Percentiles rank a stretch among this genome's conserved stretches.
phyloP scores from a whole-genome alignment of 2,888 invertebrate species.

The Bombyx huttoni region DNA sequence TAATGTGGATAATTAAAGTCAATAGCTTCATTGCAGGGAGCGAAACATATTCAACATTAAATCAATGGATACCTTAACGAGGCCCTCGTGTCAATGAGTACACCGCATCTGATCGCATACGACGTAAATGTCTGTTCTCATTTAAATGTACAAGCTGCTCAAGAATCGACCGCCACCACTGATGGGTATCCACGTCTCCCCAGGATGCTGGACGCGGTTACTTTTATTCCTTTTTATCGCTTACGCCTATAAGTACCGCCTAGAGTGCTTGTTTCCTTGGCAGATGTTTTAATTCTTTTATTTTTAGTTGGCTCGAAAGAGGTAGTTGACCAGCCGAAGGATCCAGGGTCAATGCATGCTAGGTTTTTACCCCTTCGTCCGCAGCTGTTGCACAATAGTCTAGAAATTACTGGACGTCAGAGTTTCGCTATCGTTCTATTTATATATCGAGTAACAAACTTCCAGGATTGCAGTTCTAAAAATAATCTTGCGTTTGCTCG shows the following conservation, averaged over 20 bases:
- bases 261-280: constrained; percentile 50
- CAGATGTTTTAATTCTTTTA: constrained; percentile 54
- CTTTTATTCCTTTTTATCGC: constrained; percentile 44
- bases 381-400: constrained; percentile 68
- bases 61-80: constrained; percentile 38
- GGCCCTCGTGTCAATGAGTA: constrained; percentile 38
- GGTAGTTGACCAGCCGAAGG: constrained; percentile 48
- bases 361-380: constrained; percentile 51
- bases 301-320: constrained; percentile 58
- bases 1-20: constrained; percentile 16
- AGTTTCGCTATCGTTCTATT: constrained; percentile 31
- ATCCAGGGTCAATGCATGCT: constrained; percentile 52
- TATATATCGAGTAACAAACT: constrained; percentile 15
- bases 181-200: constrained; percentile 34
- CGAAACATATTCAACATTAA: constrained; percentile 15
- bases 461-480: not conserved
- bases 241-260: constrained; percentile 32
- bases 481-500: not conserved
- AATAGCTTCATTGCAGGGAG: constrained; percentile 23
- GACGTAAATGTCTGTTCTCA: constrained; percentile 27
- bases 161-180: constrained; percentile 19
- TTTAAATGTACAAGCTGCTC: constrained; percentile 28
- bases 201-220: constrained; percentile 50
- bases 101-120: constrained; percentile 26
- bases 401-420: constrained; percentile 46